These are phyloP conservation scores for Gila robusta DNA, from an alignment of 2,797 vertebrate species.

Conservation along the genomic window DNA sequence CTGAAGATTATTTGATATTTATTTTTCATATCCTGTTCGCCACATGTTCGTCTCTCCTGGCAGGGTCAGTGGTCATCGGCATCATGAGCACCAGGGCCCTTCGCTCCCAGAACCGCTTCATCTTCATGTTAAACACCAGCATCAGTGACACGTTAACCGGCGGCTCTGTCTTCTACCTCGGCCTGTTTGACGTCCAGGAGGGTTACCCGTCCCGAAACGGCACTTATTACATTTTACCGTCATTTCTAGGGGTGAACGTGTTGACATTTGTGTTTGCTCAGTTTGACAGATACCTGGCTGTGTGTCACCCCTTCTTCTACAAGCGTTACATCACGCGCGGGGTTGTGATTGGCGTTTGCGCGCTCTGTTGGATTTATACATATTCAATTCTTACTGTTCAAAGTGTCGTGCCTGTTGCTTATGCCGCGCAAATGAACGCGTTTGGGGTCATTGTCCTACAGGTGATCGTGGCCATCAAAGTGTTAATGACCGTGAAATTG, in stretches of 20 bases:
- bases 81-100: constrained; percentile 73
- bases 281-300: constrained; percentile 82
- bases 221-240: constrained; percentile 80
- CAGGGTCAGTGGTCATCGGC: constrained; percentile 77
- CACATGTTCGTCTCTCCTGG: constrained; percentile 74
- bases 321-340: constrained; percentile 71
- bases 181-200: constrained; percentile 83
- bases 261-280: constrained; percentile 84
- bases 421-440: constrained; percentile 78
- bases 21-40: constrained; percentile 80
- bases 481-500: constrained; percentile 81
- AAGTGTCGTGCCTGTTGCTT: constrained; percentile 77
- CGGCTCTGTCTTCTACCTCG: constrained; percentile 80
- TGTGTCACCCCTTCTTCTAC: constrained; percentile 83
- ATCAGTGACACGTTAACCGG: constrained; percentile 83
- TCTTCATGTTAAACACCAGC: constrained; percentile 86
- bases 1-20: constrained; percentile 78
- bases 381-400: constrained; percentile 77
- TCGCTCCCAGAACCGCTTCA: constrained; percentile 81
- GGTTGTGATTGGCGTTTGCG: constrained; percentile 72
- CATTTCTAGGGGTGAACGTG: constrained; percentile 83
- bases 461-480: constrained; percentile 76
- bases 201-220: constrained; percentile 80
- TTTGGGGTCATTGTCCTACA: constrained; percentile 80
- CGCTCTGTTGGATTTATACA: constrained; percentile 80